Base-by-base conservation (phyloP, 1,140 invertebrate genomes). In the Marisa cornuarietis region DNA sequence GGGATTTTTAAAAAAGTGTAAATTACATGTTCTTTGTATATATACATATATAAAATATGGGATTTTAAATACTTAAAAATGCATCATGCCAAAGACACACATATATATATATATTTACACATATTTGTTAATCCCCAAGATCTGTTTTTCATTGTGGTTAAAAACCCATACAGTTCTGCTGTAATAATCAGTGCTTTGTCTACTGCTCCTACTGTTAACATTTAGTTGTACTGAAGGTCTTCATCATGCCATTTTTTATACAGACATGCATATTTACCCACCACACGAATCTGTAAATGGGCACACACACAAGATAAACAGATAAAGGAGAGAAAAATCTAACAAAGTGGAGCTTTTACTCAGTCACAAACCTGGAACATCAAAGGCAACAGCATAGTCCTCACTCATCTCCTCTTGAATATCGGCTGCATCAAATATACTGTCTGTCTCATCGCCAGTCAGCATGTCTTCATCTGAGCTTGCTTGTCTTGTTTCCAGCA, bases 381-480 rank as follows among this genome's bases (percentile, higher is more conserved):
- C 87, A 87, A 86, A 87, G 14, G 85, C 86, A 20, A 85, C 63
- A 18, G 84, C 84, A 79, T 85, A 88, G 24, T 88, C 87, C 61
- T 86, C 84, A 63, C 42, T 63, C 68, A 51, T 42, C 66, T 84
- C 77, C 62, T 84, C 83, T n/a, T 73, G 62, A 65, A 85, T 84
- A 79, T 89, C 86, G 10, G 83, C 61, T 16, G 84, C 81, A 90
- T 95, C 94, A 9, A 94, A 93, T n/a, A 75, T 71, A 31, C 82
- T 83, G 52, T 93, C 92, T 2, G 94, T 94, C 75, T 92, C 91
- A 31, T 88, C 85, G 6, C 79, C 82, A 68, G 87, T 91, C 22
- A 96, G 92, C 83, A 94, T 90, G 87, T 97, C 96, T 87, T 96
- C 95, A 91, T 97, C 96, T 9, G 95, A 96, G 73, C 95, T 95